A percentile compares a stretch with the other conserved stretches of the same genome.
phyloP scores from a whole-genome alignment of 2,888 invertebrate genomes.

The Aspidiotus rigidus region DNA sequence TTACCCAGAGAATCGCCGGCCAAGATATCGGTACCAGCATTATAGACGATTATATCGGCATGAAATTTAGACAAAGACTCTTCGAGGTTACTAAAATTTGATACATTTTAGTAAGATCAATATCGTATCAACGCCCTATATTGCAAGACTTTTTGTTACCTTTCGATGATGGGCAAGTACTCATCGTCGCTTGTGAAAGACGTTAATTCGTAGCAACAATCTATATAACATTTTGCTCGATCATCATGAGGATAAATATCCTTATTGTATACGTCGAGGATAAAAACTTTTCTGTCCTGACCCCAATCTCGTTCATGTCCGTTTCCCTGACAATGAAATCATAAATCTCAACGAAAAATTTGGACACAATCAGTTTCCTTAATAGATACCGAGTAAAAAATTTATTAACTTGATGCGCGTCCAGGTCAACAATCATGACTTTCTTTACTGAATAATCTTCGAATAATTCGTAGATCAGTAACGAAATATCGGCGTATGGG shows the following conservation, averaged over 20 bases:
- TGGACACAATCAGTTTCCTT: background rate
- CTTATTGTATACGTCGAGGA: slow-evolving; percentile 77
- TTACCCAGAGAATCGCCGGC: slow-evolving; percentile 67
- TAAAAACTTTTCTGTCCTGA: slow-evolving; percentile 60
- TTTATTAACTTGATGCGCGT: slow-evolving; percentile 70
- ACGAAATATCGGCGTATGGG: slow-evolving; percentile 78
- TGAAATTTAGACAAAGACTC: slow-evolving; percentile 59
- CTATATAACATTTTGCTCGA: slow-evolving; percentile 61
- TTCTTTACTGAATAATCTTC: slow-evolving; percentile 52
- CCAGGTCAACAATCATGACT: slow-evolving; percentile 80
- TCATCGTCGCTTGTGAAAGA: slow-evolving; percentile 56
- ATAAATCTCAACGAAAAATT: background rate
- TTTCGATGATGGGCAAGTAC: slow-evolving; percentile 58
- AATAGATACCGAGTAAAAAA: slow-evolving; percentile 13
- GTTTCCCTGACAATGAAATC: slow-evolving; percentile 58
- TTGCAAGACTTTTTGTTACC: slow-evolving; percentile 44
- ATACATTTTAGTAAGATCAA: background rate
- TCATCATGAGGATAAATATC: slow-evolving; percentile 71
- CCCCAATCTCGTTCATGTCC: slow-evolving; percentile 76
- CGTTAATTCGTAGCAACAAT: slow-evolving; percentile 57
- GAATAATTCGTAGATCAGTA: slow-evolving; percentile 62
- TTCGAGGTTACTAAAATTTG: slow-evolving; percentile 53
- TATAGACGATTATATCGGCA: slow-evolving; percentile 77
- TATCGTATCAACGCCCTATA: background rate
- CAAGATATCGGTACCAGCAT: slow-evolving; percentile 84